Conservation (phyloP, 2,797 vertebrate genomes). For the Gambelia wislizenii region DNA sequence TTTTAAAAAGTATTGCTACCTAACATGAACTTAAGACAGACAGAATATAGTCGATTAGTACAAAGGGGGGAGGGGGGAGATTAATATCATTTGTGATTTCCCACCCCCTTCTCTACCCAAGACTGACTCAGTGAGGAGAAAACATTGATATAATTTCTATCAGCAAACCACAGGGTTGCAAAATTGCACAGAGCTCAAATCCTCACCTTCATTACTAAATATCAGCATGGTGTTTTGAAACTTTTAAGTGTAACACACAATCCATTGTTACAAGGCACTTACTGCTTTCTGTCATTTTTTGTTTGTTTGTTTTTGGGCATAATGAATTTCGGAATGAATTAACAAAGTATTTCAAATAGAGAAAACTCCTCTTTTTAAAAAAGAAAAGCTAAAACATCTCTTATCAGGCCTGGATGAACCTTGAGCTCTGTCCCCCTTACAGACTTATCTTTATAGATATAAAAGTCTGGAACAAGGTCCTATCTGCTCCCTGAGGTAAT, state of each 20-base stretch:
- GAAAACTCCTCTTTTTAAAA: background rate
- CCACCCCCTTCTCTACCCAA: background rate
- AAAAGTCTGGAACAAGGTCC: slow-evolving; percentile 34
- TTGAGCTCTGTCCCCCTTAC: background rate
- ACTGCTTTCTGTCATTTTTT: too few species aligned
- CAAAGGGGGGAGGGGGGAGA: background rate
- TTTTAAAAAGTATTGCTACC: background rate
- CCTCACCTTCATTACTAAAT: background rate
- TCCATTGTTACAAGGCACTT: background rate
- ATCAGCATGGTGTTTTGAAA: background rate
- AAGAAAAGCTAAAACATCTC: background rate
- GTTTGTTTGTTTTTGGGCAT: background rate
- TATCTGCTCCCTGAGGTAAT: background rate
- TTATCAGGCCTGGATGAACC: background rate
- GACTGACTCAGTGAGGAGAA: background rate
- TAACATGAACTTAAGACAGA: background rate
- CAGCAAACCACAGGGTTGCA: background rate
- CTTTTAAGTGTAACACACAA: background rate
- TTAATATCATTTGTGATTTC: background rate
- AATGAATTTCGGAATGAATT: background rate
- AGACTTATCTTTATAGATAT: slow-evolving; percentile 15
- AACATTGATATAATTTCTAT: background rate
- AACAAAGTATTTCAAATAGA: background rate
- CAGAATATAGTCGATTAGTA: background rate
- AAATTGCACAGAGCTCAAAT: background rate